Conservation (phyloP, 2,113 vertebrate species). For the Ammodytes marinus region DNA sequence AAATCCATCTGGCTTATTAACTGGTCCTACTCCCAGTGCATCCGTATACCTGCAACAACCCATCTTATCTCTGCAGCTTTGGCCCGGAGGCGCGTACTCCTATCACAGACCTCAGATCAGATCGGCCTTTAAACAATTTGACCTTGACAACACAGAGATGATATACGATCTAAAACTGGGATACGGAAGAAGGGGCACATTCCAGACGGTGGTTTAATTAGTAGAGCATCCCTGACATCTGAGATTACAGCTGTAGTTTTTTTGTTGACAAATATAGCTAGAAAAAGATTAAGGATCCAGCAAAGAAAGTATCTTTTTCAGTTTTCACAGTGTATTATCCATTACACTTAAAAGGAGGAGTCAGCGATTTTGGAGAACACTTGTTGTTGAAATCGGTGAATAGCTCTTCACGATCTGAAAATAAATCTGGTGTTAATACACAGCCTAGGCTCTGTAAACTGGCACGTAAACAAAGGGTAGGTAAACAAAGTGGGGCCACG, state of each 20-base stretch:
- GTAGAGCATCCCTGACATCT: conserved; percentile 3
- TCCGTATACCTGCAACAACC: conserved; percentile 7
- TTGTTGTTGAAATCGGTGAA: no score
- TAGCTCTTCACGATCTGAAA: no score
- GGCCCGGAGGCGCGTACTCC: conserved; percentile 7
- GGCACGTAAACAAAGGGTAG: no score
- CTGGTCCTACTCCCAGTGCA: conserved; percentile 21
- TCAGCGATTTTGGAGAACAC: no score
- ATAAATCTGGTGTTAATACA: no score
- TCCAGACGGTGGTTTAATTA: conserved; percentile 42
- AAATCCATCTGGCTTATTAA: conserved; percentile 57
- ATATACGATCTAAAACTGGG: conserved; percentile 49
- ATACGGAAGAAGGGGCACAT: conserved; percentile 38
- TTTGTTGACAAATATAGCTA: neutral
- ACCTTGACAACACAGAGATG: conserved; percentile 59
- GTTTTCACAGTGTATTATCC: neutral
- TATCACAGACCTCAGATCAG: conserved; percentile 28
- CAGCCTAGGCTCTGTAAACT: no score
- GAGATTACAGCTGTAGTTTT: conserved; percentile 6
- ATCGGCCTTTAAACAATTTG: conserved; percentile 53
- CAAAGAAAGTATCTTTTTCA: neutral
- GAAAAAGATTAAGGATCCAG: neutral
- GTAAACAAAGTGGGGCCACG: no score
- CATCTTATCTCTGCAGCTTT: conserved; percentile 53
- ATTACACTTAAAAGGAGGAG: neutral